Evolutionary conservation across 92 coral and sea anemone genomes (phyloP), one percentile per base, ranked within the genome.

Genomic region (Epizoanthus rinbou): DNA sequence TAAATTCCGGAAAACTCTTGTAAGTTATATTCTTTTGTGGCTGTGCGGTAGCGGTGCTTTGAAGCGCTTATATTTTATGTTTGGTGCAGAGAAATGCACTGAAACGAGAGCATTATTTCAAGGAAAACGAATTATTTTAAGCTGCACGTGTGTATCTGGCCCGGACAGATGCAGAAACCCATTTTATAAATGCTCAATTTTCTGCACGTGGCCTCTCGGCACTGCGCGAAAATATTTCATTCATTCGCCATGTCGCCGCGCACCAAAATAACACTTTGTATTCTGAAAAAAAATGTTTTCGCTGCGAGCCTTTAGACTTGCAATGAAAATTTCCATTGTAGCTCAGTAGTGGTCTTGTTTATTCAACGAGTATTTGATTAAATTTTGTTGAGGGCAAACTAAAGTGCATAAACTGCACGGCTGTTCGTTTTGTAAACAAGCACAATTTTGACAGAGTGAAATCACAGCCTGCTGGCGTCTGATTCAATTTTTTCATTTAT

Each of bases 131-230:
- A 63, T 11, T 18, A 3, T 18, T 78, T 60, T 35, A 17, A 15
- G n/a, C 41, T 60, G 63, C 82, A 78, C 82, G 82, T 78, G 82
- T 43, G 82, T 78, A 60, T 78, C 82, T 41, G 50, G 5, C 22
- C 57, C n/a, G 71, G 82, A 22, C 82, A 78, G 82, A 78, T 78
- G 82, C 72, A 43, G 22, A 41, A 59, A 59, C 43, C 47, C 19
- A 57, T 35, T 78, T 62, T 78, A n/a, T n/a, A n/a, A 50, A 43
- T 78, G 82, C 82, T 78, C 37, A 18, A 62, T 21, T 39, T 78
- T 22, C 39, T 39, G 58, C 82, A 78, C 82, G 82, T 78, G 82
- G 82, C 69, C 71, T 76, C 43, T 37, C 43, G 5, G 43, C 43
- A 1, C 15, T 35, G 43, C 58, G 71, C 82, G 23, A 78, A 63